phyloP scores from a whole-genome alignment of 2,888 invertebrate species.

The Pheosia gnoma region DNA sequence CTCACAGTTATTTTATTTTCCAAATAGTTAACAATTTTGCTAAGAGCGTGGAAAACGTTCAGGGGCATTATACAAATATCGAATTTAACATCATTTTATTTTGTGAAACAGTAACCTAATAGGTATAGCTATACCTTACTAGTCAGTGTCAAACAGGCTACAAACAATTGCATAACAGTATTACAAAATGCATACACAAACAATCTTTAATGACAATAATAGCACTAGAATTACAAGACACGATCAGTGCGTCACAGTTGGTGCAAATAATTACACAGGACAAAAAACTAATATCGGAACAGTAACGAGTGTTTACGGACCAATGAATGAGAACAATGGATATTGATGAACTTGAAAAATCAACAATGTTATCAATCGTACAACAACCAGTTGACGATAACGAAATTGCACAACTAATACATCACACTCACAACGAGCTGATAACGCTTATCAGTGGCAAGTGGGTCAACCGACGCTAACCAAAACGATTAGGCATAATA shows the following conservation, averaged over 20 bases:
- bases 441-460: slow-evolving; percentile 71
- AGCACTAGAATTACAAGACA: slow-evolving; percentile 43
- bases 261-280: slow-evolving; percentile 51
- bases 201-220: slow-evolving; percentile 29
- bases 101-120: too few relatives aligned
- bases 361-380: slow-evolving; percentile 55
- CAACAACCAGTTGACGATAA: slow-evolving; percentile 56
- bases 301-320: slow-evolving; percentile 52
- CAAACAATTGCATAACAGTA: slow-evolving; percentile 15
- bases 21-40: too few relatives aligned
- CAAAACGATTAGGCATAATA: slow-evolving; percentile 49
- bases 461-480: slow-evolving; percentile 67
- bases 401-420: slow-evolving; percentile 70
- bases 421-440: slow-evolving; percentile 59
- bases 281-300: slow-evolving; percentile 46
- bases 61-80: too few relatives aligned
- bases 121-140: too few relatives aligned
- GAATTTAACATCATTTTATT: too few relatives aligned
- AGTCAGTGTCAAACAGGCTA: slow-evolving; percentile 26
- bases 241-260: slow-evolving; percentile 55
- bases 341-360: slow-evolving; percentile 64
- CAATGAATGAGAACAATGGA: slow-evolving; percentile 54
- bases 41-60: too few relatives aligned
- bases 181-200: slow-evolving; percentile 24
- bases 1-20: too few relatives aligned